Percentiles rank a stretch among this genome's conserved stretches.
These are phyloP conservation scores for Schizopygopsis malacanthus DNA, from an alignment of 2,797 vertebrate species.

Conservation along the genomic window DNA sequence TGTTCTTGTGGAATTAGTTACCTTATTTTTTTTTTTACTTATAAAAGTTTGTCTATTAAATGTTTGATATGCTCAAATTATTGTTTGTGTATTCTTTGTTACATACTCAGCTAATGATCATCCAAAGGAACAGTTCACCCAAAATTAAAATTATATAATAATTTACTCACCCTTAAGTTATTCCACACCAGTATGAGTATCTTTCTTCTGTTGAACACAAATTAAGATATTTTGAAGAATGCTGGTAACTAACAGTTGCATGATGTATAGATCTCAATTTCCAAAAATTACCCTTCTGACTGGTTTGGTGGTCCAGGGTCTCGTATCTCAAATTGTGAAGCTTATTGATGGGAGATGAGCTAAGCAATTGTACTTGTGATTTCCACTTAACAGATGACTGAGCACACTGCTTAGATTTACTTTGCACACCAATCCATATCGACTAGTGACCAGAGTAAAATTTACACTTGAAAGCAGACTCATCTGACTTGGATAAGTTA, in stretches of 20 bases:
- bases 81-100: not conserved
- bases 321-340: not conserved
- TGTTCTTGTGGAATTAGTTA: conserved; percentile 3
- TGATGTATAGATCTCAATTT: too few species aligned
- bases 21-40: not conserved
- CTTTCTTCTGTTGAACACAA: not conserved
- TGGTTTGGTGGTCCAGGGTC: too few species aligned
- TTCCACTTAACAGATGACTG: not conserved
- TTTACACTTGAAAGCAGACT: not conserved
- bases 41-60: not conserved
- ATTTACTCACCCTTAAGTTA: not conserved
- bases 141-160: not conserved
- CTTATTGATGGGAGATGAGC: not conserved
- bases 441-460: not conserved
- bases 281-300: too few species aligned
- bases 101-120: not conserved
- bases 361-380: not conserved
- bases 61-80: not conserved
- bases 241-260: not conserved
- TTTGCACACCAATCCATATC: not conserved
- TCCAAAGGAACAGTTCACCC: not conserved
- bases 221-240: not conserved
- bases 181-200: not conserved
- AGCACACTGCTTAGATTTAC: too few species aligned
- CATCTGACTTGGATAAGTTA: not conserved